phyloP scores from a whole-genome alignment of 2,797 vertebrate species.

The Lerista edwardsae region DNA sequence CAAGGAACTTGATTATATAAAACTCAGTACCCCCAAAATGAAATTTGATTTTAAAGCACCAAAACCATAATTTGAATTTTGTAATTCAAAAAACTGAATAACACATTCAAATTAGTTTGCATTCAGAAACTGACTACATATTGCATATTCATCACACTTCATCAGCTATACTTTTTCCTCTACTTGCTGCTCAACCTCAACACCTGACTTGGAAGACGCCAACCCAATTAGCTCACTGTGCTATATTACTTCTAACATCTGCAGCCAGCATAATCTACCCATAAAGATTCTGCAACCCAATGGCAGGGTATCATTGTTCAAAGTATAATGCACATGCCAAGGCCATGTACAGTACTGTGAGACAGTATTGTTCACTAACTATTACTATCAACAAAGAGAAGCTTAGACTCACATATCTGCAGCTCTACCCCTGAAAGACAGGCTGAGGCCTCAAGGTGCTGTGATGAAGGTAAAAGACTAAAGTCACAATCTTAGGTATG shows the following conservation, averaged over 20 bases:
- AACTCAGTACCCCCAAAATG: not conserved
- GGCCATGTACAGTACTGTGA: not conserved
- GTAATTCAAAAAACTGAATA: not conserved
- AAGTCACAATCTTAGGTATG: no score
- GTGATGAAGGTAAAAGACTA: not conserved
- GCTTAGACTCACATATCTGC: not conserved
- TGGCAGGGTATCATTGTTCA: not conserved
- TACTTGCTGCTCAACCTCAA: not conserved
- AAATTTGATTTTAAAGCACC: not conserved
- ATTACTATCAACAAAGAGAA: slow-evolving; percentile 27
- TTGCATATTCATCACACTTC: not conserved
- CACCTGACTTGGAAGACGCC: not conserved
- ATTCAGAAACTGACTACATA: not conserved
- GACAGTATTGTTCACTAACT: not conserved
- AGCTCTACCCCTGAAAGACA: not conserved
- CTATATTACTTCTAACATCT: not conserved
- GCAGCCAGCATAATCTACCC: not conserved
- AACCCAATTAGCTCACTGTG: no score
- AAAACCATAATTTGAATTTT: not conserved
- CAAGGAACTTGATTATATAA: not conserved
- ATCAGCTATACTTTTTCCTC: not conserved
- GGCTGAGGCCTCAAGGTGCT: not conserved
- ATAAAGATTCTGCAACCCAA: not conserved
- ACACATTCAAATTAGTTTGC: not conserved
- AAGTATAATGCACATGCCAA: not conserved